Conservation (phyloP, 2,797 vertebrate genomes). For the Centropyge bicolor region DNA sequence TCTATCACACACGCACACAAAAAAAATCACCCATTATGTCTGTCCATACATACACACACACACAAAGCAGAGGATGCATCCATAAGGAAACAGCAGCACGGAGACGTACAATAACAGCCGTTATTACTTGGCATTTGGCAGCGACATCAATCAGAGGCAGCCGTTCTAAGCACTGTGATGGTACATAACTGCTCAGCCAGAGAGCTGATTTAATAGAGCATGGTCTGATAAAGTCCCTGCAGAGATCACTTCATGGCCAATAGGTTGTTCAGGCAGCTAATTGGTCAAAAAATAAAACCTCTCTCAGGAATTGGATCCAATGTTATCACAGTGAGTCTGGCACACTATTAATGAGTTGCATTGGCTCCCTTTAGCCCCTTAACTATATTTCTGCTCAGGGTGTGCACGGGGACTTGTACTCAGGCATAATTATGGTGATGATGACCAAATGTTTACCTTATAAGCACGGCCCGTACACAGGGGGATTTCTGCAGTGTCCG, state of each 20-base stretch:
- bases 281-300: slow-evolving; percentile 83
- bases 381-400: slow-evolving; percentile 68
- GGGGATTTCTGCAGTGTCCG: slow-evolving; percentile 58
- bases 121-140: slow-evolving; percentile 76
- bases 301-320: slow-evolving; percentile 71
- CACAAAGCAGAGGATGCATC: slow-evolving; percentile 30
- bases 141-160: slow-evolving; percentile 71
- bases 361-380: slow-evolving; percentile 68
- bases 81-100: slow-evolving; percentile 50
- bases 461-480: slow-evolving; percentile 59
- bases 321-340: slow-evolving; percentile 63
- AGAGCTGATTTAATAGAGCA: slow-evolving; percentile 80
- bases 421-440: slow-evolving; percentile 75
- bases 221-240: slow-evolving; percentile 79
- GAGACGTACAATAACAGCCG: slow-evolving; percentile 63
- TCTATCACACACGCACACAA: slow-evolving; percentile 18
- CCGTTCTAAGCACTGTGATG: slow-evolving; percentile 71
- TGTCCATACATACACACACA: slow-evolving; percentile 6
- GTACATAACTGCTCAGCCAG: slow-evolving; percentile 77
- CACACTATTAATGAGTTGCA: slow-evolving; percentile 75
- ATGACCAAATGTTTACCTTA: slow-evolving; percentile 79
- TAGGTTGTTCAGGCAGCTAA: slow-evolving; percentile 81
- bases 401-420: slow-evolving; percentile 67
- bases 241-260: slow-evolving; percentile 80
- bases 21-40: slow-evolving; percentile 44